These are phyloP conservation scores for Coreius guichenoti DNA, from an alignment of 2,797 vertebrate genomes.

Conservation along the genomic window DNA sequence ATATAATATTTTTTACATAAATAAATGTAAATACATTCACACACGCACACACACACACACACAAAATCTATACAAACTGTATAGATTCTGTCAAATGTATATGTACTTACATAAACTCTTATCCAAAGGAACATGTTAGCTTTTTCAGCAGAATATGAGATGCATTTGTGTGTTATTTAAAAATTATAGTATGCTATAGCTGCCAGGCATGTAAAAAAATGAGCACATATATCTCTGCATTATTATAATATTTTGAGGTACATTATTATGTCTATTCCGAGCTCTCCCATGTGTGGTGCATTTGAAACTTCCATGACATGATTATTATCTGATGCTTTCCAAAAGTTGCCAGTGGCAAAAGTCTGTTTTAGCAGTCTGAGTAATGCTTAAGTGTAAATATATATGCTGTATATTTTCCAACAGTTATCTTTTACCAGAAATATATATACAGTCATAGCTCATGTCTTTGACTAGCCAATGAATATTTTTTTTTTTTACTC, in stretches of 20 bases:
- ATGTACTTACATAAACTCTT: background rate
- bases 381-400: conserved; percentile 19
- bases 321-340: conserved; percentile 27
- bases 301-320: conserved; percentile 15
- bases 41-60: background rate
- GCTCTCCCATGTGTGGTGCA: conserved; percentile 10
- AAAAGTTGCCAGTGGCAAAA: conserved; percentile 7
- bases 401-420: conserved; percentile 8
- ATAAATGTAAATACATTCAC: too few species aligned
- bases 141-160: background rate
- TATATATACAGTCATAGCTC: background rate
- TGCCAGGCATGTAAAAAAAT: background rate
- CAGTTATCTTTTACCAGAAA: conserved; percentile 1
- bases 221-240: background rate
- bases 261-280: conserved; percentile 6
- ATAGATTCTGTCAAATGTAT: background rate
- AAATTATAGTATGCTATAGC: background rate
- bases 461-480: background rate
- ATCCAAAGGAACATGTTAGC: background rate
- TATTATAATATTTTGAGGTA: conserved; percentile 15
- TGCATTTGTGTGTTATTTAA: background rate
- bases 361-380: conserved; percentile 16
- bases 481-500: background rate
- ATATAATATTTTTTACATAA: too few species aligned
- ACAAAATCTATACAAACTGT: background rate